Conservation (phyloP, 1,140 invertebrate species). For the Lineus longissimus region DNA sequence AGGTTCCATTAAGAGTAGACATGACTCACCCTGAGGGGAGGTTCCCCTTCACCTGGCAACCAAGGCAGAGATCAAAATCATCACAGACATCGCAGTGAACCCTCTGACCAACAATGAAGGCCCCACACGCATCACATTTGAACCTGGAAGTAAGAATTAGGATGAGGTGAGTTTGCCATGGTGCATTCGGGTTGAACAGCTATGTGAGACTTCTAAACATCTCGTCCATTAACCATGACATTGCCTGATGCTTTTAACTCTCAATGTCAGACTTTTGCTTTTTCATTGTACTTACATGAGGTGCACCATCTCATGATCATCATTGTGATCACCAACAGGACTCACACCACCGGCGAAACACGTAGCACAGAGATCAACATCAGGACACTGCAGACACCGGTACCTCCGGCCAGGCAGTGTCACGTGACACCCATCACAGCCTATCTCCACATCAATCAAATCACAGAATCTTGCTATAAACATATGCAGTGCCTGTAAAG, state of each 20-base stretch:
- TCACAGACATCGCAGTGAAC: slow-evolving; percentile 51
- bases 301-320: slow-evolving; percentile 50
- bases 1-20: too few relatives aligned
- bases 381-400: slow-evolving; percentile 48
- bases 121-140: slow-evolving; percentile 50
- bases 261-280: too few relatives aligned
- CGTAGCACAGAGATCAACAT: slow-evolving; percentile 50
- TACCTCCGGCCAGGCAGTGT: slow-evolving; percentile 46
- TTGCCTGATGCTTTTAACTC: too few relatives aligned
- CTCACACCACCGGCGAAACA: slow-evolving; percentile 49
- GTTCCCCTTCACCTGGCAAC: slow-evolving; percentile 41
- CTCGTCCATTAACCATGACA: too few relatives aligned
- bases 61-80: slow-evolving; percentile 51
- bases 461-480: slow-evolving; percentile 51
- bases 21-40: slow-evolving; percentile 38
- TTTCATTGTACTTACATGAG: slow-evolving; percentile 41
- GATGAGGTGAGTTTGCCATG: too few relatives aligned
- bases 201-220: too few relatives aligned
- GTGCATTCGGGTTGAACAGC: too few relatives aligned
- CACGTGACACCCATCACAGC: slow-evolving; percentile 49
- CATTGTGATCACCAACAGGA: slow-evolving; percentile 44
- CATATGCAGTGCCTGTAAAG: slow-evolving; percentile 42
- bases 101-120: slow-evolving; percentile 47
- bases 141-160: slow-evolving; percentile 30
- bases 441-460: slow-evolving; percentile 49